Evolutionary conservation across 2,888 invertebrate species (phyloP).

Genomic region (Hesperia comma): DNA sequence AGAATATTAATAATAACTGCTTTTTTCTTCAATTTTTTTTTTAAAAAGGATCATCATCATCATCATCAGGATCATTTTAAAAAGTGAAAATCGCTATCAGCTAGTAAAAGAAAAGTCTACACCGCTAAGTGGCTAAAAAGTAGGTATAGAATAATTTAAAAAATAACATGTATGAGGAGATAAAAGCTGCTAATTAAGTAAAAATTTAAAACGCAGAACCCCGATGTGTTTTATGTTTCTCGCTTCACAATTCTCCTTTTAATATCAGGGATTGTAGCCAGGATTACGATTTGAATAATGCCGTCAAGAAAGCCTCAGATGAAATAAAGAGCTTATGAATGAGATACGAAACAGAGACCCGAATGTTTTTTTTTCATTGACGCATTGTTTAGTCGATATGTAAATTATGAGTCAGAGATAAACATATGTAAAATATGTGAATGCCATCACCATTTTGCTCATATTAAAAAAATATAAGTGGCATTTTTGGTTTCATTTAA

Average conservation of each 20-base stretch:
- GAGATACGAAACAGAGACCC: conserved; percentile 46
- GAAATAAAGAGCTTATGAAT: conserved; percentile 53
- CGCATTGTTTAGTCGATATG: conserved; percentile 46
- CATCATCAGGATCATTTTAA: too few species aligned
- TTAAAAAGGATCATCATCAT: too few species aligned
- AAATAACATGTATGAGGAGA: not conserved
- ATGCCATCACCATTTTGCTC: conserved; percentile 6
- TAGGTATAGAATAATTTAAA: not conserved
- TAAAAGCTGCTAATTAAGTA: conserved; percentile 19
- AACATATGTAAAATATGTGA: conserved; percentile 35
- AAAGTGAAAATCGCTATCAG: too few species aligned
- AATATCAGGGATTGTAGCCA: conserved; percentile 51
- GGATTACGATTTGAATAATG: conserved; percentile 57
- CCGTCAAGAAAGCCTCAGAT: conserved; percentile 52
- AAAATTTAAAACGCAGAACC: conserved; percentile 34
- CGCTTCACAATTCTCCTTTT: conserved; percentile 49
- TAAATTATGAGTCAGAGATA: conserved; percentile 47
- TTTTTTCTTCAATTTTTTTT: too few species aligned
- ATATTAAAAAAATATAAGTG: too few species aligned
- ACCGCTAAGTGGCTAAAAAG: too few species aligned
- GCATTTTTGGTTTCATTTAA: too few species aligned
- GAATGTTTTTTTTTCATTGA: conserved; percentile 44
- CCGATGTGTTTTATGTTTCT: conserved; percentile 34
- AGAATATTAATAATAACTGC: too few species aligned
- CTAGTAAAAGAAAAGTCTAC: too few species aligned